These are phyloP conservation scores for Pyrrhosoma nymphula DNA, from an alignment of 2,888 invertebrate genomes.

Conservation along the genomic window DNA sequence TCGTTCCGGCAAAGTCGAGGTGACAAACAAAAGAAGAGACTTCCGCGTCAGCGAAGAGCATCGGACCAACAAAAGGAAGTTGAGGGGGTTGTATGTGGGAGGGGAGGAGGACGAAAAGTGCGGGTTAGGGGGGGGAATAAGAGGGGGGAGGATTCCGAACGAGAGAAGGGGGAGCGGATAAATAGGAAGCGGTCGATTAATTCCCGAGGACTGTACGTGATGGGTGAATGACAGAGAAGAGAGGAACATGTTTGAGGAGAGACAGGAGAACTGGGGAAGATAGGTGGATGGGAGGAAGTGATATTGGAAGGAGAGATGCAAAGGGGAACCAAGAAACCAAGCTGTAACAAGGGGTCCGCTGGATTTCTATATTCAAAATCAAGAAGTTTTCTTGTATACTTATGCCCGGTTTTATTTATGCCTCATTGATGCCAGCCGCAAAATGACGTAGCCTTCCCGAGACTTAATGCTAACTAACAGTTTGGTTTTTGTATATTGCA, in stretches of 20 bases:
- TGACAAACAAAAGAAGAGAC: neutral
- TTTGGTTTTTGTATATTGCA: too few species aligned
- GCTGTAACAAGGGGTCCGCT: too few species aligned
- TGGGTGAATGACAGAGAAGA: too few species aligned
- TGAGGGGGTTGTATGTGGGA: neutral
- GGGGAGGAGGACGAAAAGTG: neutral
- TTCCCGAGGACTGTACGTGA: neutral
- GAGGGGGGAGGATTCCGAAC: neutral
- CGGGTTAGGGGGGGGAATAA: neutral
- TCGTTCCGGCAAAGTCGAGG: neutral
- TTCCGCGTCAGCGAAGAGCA: neutral
- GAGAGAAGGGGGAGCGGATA: constrained; percentile 31
- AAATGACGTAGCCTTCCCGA: too few species aligned
- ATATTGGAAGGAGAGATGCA: too few species aligned
- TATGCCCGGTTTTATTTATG: too few species aligned
- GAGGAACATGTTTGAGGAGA: constrained; percentile 7
- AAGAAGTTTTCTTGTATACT: too few species aligned
- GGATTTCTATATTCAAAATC: too few species aligned
- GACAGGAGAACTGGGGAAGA: neutral
- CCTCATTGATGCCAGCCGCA: too few species aligned
- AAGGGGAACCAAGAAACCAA: too few species aligned
- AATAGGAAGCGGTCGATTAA: constrained; percentile 65
- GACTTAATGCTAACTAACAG: too few species aligned
- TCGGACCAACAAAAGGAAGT: neutral
- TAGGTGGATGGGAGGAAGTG: neutral